Conservation (phyloP, 2,113 vertebrate species). For the Thryonomys swinderianus region DNA sequence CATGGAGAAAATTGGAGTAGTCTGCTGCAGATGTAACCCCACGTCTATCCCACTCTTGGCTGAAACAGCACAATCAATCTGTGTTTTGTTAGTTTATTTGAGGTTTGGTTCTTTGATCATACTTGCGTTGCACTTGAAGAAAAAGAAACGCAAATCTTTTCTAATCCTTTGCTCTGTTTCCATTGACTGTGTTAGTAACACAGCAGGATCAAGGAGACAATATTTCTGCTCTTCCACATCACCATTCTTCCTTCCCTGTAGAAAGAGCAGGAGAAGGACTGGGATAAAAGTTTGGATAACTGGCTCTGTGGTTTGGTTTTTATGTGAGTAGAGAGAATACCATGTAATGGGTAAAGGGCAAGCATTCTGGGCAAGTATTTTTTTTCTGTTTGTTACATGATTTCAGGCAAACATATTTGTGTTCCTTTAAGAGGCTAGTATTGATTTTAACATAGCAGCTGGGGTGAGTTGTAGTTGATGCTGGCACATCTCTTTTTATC, state of each 20-base stretch:
- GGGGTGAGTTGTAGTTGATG: slow-evolving; percentile 55
- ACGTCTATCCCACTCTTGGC: slow-evolving; percentile 3
- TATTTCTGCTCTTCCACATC: not conserved
- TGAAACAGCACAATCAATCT: slow-evolving; percentile 38
- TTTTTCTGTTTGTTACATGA: slow-evolving; percentile 48
- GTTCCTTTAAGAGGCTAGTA: slow-evolving; percentile 60
- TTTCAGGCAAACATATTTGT: slow-evolving; percentile 46
- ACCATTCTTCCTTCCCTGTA: not conserved
- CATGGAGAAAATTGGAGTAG: not conserved
- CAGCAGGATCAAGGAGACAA: not conserved
- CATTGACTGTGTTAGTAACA: not conserved
- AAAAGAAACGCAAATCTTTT: slow-evolving; percentile 27
- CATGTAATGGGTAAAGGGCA: slow-evolving; percentile 1
- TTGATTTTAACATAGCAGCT: slow-evolving; percentile 66
- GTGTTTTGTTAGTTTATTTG: slow-evolving; percentile 47
- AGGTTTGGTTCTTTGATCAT: slow-evolving; percentile 42
- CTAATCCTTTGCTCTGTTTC: slow-evolving; percentile 15
- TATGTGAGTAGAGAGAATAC: not conserved
- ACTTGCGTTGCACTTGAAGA: slow-evolving; percentile 13
- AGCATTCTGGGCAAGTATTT: not conserved
- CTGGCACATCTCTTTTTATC: slow-evolving; percentile 51
- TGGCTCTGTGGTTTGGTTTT: not conserved
- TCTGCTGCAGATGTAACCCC: not conserved
- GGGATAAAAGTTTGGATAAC: not conserved
- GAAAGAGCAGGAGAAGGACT: not conserved